Base-by-base conservation (phyloP, 2,888 invertebrate species). In the Lumbricus terrestris region DNA sequence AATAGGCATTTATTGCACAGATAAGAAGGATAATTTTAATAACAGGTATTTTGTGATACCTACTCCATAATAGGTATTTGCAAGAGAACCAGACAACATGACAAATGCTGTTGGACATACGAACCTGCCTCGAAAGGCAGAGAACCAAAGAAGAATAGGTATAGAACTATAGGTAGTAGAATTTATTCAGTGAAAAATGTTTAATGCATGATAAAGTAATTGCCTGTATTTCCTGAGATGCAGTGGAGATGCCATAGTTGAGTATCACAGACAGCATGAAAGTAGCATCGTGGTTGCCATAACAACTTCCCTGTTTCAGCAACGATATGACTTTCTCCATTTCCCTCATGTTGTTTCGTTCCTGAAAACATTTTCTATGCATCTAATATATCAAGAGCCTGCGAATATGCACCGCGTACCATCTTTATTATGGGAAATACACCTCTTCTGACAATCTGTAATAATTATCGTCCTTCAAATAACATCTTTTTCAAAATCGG, bases 301-400 rank as follows among this genome's bases (percentile, higher is more conserved):
- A 93, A 89, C 95, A 95, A 18, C 94, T 93, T 2, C 94, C 92
- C 90, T 94, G 94, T 91, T 93, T 93, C 82, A 94, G 90, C 4
- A 93, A 90, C 0, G 93, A 93, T 16, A 93, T 91, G 5, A 92
- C 91, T 23, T 47, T 88, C 13, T 91, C 91, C 33, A 94, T 92
- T 20, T 89, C 42, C 42, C 40, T 42, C n/a, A 89, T 37, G 33
- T 89, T 29, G 18, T 54, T 69, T 29, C 89, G 54, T 89, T 89
- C 89, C 54, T 89, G n/a, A 89, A 54, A 33, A 5, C 47, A 47
- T 88, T 47, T 33, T 2, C n/a, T 34, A 38, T 90, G 33, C 35
- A 47, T 35, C 47, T 47, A 47, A 33, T 88, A n/a, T 54, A n/a
- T 37, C 69, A 69, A n/a, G 29, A 69, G 69, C 13, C n/a, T n/a